These are phyloP conservation scores for Papilio gigon DNA, from an alignment of 2,888 invertebrate species.

Conservation along the genomic window DNA sequence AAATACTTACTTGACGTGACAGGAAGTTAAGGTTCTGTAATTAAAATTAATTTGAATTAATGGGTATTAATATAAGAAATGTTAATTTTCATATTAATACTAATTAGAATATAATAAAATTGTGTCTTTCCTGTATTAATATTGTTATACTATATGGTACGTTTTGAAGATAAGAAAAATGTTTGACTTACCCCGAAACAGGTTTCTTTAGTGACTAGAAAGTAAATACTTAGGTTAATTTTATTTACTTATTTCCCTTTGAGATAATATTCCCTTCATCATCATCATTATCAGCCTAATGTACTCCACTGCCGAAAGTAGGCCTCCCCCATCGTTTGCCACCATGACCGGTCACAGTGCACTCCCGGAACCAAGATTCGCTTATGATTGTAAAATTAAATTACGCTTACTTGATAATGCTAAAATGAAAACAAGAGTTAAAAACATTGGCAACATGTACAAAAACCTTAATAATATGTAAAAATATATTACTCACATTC, in stretches of 20 bases:
- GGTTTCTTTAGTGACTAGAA: constrained; percentile 4
- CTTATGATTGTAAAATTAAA: background rate
- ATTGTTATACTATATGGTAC: too few relatives aligned
- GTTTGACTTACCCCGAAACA: constrained; percentile 10
- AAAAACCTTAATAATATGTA: background rate
- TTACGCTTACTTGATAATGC: constrained; percentile 8
- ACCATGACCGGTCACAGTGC: too few relatives aligned
- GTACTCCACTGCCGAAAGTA: too few relatives aligned
- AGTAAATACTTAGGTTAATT: too few relatives aligned
- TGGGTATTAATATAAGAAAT: background rate
- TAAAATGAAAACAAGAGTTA: background rate
- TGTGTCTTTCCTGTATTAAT: too few relatives aligned
- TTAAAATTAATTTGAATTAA: background rate
- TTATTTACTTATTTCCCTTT: too few relatives aligned
- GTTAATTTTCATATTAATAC: background rate
- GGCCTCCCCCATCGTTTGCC: too few relatives aligned
- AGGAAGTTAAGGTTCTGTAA: constrained; percentile 4
- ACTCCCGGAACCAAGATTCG: too few relatives aligned
- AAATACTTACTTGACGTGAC: constrained; percentile 13
- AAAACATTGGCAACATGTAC: background rate
- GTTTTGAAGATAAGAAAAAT: background rate
- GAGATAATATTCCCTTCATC: too few relatives aligned
- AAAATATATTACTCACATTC: background rate
- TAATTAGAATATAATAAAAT: too few relatives aligned
- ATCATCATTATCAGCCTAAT: too few relatives aligned